Evolutionary conservation across 2,113 vertebrate species (phyloP).

Genomic region (Garra rufa): DNA sequence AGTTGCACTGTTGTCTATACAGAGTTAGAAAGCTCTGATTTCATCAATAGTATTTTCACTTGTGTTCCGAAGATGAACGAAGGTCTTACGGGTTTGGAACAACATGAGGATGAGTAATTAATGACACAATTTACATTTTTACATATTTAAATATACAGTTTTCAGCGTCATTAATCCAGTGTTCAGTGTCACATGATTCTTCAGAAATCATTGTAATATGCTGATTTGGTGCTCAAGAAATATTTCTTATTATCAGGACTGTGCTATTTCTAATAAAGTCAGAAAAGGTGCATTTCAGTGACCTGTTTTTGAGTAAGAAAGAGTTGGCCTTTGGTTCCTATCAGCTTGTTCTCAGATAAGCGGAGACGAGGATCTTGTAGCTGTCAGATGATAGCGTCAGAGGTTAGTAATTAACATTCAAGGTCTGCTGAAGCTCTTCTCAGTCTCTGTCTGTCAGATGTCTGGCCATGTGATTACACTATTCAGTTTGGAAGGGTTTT

Average conservation of each 20-base stretch:
- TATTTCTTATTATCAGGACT: not conserved
- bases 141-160: too few species aligned
- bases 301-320: not conserved
- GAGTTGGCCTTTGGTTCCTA: constrained; percentile 10
- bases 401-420: constrained; percentile 36
- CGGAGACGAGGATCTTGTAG: constrained; percentile 25
- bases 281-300: not conserved
- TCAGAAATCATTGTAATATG: not conserved
- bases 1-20: too few species aligned
- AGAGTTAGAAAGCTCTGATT: too few species aligned
- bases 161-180: not conserved
- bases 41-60: too few species aligned
- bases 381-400: constrained; percentile 24
- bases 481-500: not conserved
- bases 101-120: too few species aligned
- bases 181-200: not conserved
- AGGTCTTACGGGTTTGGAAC: too few species aligned
- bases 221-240: not conserved
- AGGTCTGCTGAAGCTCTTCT: not conserved
- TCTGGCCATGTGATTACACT: not conserved
- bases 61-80: too few species aligned
- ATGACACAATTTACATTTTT: too few species aligned
- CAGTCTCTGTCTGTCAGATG: not conserved
- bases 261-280: too few species aligned
- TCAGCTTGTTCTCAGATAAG: constrained; percentile 31